A percentile compares a stretch with the other conserved stretches of the same genome.
These are phyloP conservation scores for Saccostrea glomerata DNA, from an alignment of 1,140 invertebrate species.

Conservation along the genomic window DNA sequence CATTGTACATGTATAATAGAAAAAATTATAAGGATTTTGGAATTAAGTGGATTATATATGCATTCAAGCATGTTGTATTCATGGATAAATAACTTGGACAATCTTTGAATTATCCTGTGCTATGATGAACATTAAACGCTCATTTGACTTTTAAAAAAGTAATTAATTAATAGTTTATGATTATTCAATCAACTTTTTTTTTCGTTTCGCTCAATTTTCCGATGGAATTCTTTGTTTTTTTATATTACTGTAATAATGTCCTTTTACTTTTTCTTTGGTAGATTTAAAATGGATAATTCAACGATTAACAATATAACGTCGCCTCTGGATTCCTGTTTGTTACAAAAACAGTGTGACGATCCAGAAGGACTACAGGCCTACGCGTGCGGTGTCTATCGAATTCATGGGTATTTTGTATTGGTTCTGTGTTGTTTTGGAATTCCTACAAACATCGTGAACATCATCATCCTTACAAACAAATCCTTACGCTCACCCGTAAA, in stretches of 20 bases:
- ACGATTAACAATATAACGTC: background rate
- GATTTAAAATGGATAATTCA: background rate
- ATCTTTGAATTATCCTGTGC: too few species aligned
- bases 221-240: too few species aligned
- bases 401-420: slow-evolving; percentile 86
- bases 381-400: slow-evolving; percentile 72
- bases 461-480: slow-evolving; percentile 91
- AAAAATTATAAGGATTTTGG: too few species aligned
- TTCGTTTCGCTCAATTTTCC: too few species aligned
- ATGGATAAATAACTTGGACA: too few species aligned
- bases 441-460: slow-evolving; percentile 92
- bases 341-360: slow-evolving; percentile 38
- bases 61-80: too few species aligned
- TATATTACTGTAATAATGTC: background rate
- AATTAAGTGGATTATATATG: too few species aligned
- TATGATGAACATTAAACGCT: too few species aligned
- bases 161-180: too few species aligned
- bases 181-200: too few species aligned
- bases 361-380: slow-evolving; percentile 62
- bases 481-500: slow-evolving; percentile 92
- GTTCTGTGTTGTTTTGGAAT: slow-evolving; percentile 92
- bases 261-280: background rate
- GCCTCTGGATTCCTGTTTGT: background rate
- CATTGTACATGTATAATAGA: too few species aligned
- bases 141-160: too few species aligned